phyloP scores from a whole-genome alignment of 2,888 invertebrate species.

The Steromphala cineraria region DNA sequence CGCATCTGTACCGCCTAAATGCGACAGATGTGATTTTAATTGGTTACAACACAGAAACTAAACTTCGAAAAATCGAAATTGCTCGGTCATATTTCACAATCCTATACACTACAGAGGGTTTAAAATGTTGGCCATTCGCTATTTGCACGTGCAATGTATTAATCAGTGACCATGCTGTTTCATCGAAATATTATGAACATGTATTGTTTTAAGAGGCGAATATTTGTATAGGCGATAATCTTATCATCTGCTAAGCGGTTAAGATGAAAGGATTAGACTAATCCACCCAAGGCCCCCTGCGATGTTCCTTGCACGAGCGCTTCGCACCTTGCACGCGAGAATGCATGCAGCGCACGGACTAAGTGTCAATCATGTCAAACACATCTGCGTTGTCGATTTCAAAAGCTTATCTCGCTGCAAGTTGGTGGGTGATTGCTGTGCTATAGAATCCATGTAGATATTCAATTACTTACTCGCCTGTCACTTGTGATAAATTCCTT shows the following conservation, averaged over 20 bases:
- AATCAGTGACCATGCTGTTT: background rate
- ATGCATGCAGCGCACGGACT: background rate
- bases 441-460: background rate
- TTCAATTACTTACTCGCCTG: background rate
- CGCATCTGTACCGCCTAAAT: too few relatives aligned
- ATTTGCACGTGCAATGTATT: background rate
- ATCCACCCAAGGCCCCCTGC: background rate
- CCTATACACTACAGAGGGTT: background rate
- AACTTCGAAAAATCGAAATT: too few relatives aligned
- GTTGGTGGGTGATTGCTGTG: background rate
- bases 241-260: conserved; percentile 12
- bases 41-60: too few relatives aligned
- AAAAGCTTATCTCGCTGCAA: background rate
- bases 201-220: background rate
- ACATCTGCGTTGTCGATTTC: conserved; percentile 9
- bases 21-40: too few relatives aligned
- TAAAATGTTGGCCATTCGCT: background rate
- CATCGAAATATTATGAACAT: background rate
- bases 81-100: too few relatives aligned
- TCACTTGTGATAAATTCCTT: too few relatives aligned
- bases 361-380: conserved; percentile 8
- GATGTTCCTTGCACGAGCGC: background rate
- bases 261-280: conserved; percentile 7
- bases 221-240: conserved; percentile 17
- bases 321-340: background rate